Evolutionary conservation across 2,113 vertebrate species (phyloP), one percentile per base, ranked within the genome.

Genomic region (Aegithalos caudatus): DNA sequence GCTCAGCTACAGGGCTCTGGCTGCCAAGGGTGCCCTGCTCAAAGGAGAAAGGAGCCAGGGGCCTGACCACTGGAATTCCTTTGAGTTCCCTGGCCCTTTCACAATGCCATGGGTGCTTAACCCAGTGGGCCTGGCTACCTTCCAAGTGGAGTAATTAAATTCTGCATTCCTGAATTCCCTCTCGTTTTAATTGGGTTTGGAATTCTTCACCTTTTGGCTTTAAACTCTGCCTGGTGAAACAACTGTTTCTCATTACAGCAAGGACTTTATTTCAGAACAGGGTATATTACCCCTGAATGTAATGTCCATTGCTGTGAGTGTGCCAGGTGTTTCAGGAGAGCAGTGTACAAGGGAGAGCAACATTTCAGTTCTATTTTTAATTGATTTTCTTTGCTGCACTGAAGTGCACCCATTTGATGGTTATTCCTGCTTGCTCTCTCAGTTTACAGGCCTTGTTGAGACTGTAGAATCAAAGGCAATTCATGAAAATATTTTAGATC

Each of bases 131-230:
- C 78, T 95, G 93, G 87, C 81, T 29, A 0, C 28, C 21, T 87
- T 85, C 93, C 91, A 95, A 69, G 51, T 23, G 31, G 12, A 76
- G 58, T 73, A 89, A 94, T 92, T 92, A 85, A 92, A 76, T 85
- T 69, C 29, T 72, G 31, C 54, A 10, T 80, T 80, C 81, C 81
- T 58, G 25, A 80, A 58, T 95, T 95, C 73, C 62, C 29, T 90
- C 71, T 77, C 1, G 0, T 42, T 92, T 92, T 94, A 90, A 95
- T 80, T 88, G 81, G 76, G 77, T 83, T 80, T 88, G 56, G 21
- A 70, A 42, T 54, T 74, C 44, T 67, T 90, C 94, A 83, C 90
- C 87, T 93, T 85, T 72, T 73, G 70, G 53, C 57, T 87, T 80
- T 28, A n/a, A 82, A 69, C n/a, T 76, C 0, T n/a, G 1, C n/a